Evolutionary conservation across 1,140 invertebrate species (phyloP).

Genomic region (Orchesella cincta): DNA sequence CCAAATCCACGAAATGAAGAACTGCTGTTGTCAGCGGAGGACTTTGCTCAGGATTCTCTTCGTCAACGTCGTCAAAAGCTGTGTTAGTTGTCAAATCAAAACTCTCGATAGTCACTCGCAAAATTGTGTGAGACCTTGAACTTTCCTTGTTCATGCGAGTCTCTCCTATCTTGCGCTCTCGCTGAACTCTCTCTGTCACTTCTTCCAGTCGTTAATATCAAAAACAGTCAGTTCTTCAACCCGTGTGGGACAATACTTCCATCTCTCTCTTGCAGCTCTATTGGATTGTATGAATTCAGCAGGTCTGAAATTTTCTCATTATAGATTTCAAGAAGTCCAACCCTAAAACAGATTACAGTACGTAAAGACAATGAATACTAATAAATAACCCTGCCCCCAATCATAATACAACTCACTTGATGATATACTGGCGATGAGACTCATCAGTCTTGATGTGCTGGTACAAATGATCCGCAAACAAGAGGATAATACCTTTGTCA

Average conservation of each 20-base stretch:
- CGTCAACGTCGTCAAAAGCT: not conserved
- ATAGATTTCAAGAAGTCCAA: conserved; percentile 79
- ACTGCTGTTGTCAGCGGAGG: conserved; percentile 64
- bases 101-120: conserved; percentile 60
- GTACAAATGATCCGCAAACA: conserved; percentile 72
- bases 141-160: conserved; percentile 79
- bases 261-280: conserved; percentile 39
- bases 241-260: conserved; percentile 36
- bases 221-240: conserved; percentile 40
- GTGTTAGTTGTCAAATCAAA: not conserved
- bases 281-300: conserved; percentile 22
- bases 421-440: conserved; percentile 66
- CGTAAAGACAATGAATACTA: too few species aligned
- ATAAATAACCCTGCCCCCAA: too few species aligned
- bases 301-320: conserved; percentile 69
- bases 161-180: conserved; percentile 68
- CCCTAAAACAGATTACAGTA: too few species aligned
- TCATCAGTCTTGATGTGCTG: conserved; percentile 66
- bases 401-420: conserved; percentile 61
- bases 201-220: too few species aligned
- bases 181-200: conserved; percentile 69
- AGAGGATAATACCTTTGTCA: conserved; percentile 69
- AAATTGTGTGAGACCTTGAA: conserved; percentile 77
- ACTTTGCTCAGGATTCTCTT: conserved; percentile 29
- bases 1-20: conserved; percentile 81